These are phyloP conservation scores for Seriola aureovittata DNA, from an alignment of 2,113 vertebrate genomes.

Conservation along the genomic window DNA sequence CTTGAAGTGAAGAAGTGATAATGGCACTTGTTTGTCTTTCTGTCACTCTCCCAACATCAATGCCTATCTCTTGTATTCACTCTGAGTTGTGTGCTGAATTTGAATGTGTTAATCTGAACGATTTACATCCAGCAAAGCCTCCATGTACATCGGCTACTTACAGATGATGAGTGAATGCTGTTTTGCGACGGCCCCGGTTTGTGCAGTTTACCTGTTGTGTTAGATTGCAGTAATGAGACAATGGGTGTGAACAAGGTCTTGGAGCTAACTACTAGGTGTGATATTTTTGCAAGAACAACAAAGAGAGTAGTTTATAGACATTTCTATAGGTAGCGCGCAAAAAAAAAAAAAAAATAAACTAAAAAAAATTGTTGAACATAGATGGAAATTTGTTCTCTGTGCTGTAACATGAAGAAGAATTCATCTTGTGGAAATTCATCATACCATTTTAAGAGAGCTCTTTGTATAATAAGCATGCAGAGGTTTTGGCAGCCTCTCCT, in stretches of 20 bases:
- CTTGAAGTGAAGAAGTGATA: constrained; percentile 19
- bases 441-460: constrained; percentile 25
- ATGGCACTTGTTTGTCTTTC: constrained; percentile 27
- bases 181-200: background rate
- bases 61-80: background rate
- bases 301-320: constrained; percentile 8
- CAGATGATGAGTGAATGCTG: background rate
- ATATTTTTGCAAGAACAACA: background rate
- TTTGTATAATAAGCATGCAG: constrained; percentile 45
- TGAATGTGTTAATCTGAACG: constrained; percentile 14
- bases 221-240: background rate
- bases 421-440: constrained; percentile 44
- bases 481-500: constrained; percentile 49
- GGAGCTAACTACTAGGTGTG: background rate
- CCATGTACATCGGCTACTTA: background rate
- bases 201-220: constrained; percentile 2
- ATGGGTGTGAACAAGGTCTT: background rate
- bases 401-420: constrained; percentile 21
- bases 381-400: constrained; percentile 3
- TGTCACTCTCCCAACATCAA: background rate
- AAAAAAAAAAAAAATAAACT: background rate
- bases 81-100: background rate
- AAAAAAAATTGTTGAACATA: background rate
- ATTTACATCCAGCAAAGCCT: background rate
- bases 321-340: background rate